Base-by-base conservation (phyloP, 2,888 invertebrate species). In the Dryadula phaetusa region DNA sequence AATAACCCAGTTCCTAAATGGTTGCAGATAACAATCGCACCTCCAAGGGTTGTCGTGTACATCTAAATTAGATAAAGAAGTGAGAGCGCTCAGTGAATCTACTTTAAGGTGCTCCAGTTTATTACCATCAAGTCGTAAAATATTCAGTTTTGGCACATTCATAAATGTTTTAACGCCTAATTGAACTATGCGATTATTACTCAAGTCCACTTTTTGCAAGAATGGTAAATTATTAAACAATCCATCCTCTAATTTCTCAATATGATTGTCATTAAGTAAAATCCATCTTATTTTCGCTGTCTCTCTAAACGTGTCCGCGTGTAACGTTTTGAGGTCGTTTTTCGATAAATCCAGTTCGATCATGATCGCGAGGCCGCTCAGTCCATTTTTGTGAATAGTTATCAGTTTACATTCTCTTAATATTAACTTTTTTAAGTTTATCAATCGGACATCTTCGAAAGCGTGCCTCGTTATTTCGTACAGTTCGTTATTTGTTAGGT, bases 11-110 rank as follows among this genome's bases (percentile, higher is more conserved):
- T 96, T 95, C 53, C 97, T 94, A 74, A 98, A 96, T 18, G 94
- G 94, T 78, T 96, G 95, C 63, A 98, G 88, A 71, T 95, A 95
- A 79, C 98, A 98, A 80, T 98, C 97, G 81, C 98, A 98, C 69
- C 95, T 94, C 98, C 98, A 98, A 0, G 96, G 96, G 82, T 98
- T 98, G 70, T 95, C 95, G 72, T 95, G 95, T 0, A 98, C 92
- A 64, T 95, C 95, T 49, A 98, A 89, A 77, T 96, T 96, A 28
- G 94, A 94, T 62, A 98, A 85, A 71, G 95, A 95, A 1, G 94
- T 93, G 62, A 97, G 86, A 37, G 94, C 93, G 65, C 93, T 93
- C 67, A 97, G 94, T 6, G 95, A 94, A 69, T 95, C 94, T 54
- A 94, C 90, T 77, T 94, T 94, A 56, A 98, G 84, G 62, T 94